Percentiles rank a stretch among this genome's conserved stretches.
Conservation (phyloP, 2,113 vertebrate genomes). For the Oreochromis niloticus region DNA sequence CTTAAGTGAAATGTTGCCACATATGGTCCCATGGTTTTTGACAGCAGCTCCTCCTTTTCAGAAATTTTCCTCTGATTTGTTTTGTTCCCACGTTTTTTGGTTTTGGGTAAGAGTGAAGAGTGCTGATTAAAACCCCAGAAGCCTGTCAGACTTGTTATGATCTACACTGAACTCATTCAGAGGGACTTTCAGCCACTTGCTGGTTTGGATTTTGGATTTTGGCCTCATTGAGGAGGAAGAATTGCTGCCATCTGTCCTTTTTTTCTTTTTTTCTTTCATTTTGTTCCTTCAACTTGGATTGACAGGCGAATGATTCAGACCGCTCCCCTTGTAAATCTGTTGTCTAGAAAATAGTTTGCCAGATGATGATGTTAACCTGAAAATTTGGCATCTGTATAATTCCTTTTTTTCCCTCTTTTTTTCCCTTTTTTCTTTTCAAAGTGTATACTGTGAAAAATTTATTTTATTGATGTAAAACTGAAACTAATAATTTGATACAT, state of each 20-base stretch:
- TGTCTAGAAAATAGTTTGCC: slow-evolving; percentile 51
- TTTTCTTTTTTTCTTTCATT: background rate
- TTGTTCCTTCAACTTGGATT: background rate
- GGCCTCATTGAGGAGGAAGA: background rate
- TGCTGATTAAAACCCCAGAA: background rate
- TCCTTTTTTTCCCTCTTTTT: background rate
- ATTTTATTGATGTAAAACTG: slow-evolving; percentile 61
- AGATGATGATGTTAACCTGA: slow-evolving; percentile 35
- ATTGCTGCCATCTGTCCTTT: slow-evolving; percentile 7
- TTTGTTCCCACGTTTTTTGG: background rate
- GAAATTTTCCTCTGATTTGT: background rate
- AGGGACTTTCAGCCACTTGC: background rate
- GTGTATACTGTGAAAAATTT: slow-evolving; percentile 67
- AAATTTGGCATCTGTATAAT: background rate
- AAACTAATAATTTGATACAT: slow-evolving; percentile 70
- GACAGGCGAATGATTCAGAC: background rate
- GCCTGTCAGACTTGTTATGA: background rate
- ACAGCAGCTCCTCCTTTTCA: background rate
- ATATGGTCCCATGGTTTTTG: background rate
- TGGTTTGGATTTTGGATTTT: background rate
- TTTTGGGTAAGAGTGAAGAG: background rate
- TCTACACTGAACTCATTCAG: background rate
- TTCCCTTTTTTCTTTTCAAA: slow-evolving; percentile 19
- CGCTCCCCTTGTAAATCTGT: slow-evolving; percentile 29
- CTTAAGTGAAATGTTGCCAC: slow-evolving; percentile 6